A percentile compares a stretch with the other conserved stretches of the same genome.
Evolutionary conservation across 2,113 vertebrate genomes (phyloP).

Genomic region (Eidolon helvum): DNA sequence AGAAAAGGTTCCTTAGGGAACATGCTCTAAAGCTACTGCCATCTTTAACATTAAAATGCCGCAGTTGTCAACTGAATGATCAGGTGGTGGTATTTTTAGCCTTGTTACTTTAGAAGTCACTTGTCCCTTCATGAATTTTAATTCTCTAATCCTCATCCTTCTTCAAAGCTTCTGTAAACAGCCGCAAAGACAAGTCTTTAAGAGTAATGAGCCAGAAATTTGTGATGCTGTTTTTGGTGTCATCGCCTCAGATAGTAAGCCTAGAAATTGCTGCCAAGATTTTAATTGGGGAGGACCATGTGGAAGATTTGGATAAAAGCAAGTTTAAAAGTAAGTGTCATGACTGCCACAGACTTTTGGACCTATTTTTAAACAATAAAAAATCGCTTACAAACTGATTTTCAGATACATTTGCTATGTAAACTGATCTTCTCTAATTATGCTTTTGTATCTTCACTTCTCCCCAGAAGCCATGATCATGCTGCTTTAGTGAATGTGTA

Average conservation of each 20-base stretch:
- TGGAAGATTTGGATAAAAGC: slow-evolving; percentile 93
- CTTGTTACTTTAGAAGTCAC: slow-evolving; percentile 45
- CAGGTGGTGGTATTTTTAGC: slow-evolving; percentile 54
- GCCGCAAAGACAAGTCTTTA: slow-evolving; percentile 97
- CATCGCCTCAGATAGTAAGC: slow-evolving; percentile 91
- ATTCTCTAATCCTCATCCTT: slow-evolving; percentile 61
- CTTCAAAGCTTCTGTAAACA: slow-evolving; percentile 91
- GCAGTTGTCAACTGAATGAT: neutral
- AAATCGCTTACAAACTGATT: neutral
- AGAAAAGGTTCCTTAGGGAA: neutral
- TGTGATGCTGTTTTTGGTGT: slow-evolving; percentile 98
- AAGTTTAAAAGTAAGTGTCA: slow-evolving; percentile 97
- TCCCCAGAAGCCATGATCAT: neutral
- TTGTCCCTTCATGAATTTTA: slow-evolving; percentile 64
- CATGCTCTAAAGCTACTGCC: neutral
- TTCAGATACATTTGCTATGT: neutral
- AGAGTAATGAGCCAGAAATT: slow-evolving; percentile 99
- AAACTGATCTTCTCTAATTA: neutral
- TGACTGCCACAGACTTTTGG: neutral
- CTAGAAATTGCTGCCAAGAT: slow-evolving; percentile 97
- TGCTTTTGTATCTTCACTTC: neutral
- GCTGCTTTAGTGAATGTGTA: neutral
- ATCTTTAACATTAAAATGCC: neutral
- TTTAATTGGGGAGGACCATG: slow-evolving; percentile 95
- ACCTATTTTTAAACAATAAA: neutral